phyloP scores from a whole-genome alignment of 2,797 vertebrate genomes.

The Mus caroli region DNA sequence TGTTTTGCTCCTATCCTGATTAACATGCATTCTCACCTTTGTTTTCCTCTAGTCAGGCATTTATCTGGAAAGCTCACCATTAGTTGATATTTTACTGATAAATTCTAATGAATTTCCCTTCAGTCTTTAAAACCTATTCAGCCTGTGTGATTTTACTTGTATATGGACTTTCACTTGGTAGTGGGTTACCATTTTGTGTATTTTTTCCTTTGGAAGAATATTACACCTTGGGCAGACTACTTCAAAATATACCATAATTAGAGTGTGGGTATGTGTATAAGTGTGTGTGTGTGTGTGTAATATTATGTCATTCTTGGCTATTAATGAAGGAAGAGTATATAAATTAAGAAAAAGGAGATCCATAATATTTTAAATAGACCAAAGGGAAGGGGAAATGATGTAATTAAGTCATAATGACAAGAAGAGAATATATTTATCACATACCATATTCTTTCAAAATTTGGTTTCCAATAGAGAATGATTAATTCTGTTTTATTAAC shows the following conservation, averaged over 20 bases:
- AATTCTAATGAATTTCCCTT: background rate
- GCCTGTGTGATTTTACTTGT: background rate
- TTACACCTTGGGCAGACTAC: background rate
- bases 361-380: background rate
- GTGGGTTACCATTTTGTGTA: background rate
- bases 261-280: background rate
- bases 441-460: background rate
- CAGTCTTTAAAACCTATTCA: background rate
- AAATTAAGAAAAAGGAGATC: background rate
- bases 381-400: background rate
- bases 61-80: background rate
- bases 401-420: background rate
- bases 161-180: background rate
- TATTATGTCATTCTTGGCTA: too few species aligned
- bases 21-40: background rate
- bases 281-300: too few species aligned
- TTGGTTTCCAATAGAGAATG: background rate
- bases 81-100: background rate
- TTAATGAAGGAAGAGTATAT: too few species aligned
- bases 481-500: background rate
- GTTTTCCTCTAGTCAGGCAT: background rate
- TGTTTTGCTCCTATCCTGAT: background rate
- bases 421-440: background rate
- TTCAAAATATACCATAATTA: background rate
- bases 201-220: background rate